Evolutionary conservation across 1,140 invertebrate genomes (phyloP).

Genomic region (Cotesia chilonis): DNA sequence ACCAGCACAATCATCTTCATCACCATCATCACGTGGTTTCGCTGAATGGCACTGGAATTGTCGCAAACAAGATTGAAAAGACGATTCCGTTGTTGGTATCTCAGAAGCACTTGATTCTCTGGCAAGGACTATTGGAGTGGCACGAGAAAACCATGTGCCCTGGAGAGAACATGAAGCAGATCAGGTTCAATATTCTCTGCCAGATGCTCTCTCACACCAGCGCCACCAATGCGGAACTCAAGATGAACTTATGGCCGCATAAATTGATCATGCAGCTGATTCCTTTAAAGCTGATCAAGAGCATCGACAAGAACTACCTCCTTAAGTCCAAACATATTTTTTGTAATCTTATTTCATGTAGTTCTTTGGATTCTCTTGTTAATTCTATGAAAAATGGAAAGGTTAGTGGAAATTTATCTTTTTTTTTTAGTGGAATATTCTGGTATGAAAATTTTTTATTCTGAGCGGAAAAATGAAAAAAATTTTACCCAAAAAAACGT

Average conservation of each 20-base stretch:
- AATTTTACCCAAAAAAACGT: no score
- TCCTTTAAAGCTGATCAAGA: slow-evolving; percentile 89
- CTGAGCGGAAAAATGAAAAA: no score
- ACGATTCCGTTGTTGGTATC: neutral
- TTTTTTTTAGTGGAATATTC: neutral
- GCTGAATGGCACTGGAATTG: no score
- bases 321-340: slow-evolving; percentile 88
- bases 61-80: no score
- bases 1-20: no score
- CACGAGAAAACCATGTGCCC: slow-evolving; percentile 82
- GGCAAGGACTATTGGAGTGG: slow-evolving; percentile 90
- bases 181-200: slow-evolving; percentile 80
- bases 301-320: slow-evolving; percentile 84
- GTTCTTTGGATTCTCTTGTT: slow-evolving; percentile 82
- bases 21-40: no score
- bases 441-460: no score
- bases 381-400: slow-evolving; percentile 91
- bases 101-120: slow-evolving; percentile 77
- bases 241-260: slow-evolving; percentile 90
- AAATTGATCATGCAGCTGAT: slow-evolving; percentile 93
- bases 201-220: slow-evolving; percentile 80
- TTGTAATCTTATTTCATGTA: slow-evolving; percentile 78
- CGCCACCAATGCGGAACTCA: slow-evolving; percentile 87
- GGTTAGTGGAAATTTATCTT: slow-evolving; percentile 71
- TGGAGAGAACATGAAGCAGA: slow-evolving; percentile 78